These are phyloP conservation scores for Leptinotarsa defecta DNA, from an alignment of 1,140 invertebrate species.

Conservation along the genomic window DNA sequence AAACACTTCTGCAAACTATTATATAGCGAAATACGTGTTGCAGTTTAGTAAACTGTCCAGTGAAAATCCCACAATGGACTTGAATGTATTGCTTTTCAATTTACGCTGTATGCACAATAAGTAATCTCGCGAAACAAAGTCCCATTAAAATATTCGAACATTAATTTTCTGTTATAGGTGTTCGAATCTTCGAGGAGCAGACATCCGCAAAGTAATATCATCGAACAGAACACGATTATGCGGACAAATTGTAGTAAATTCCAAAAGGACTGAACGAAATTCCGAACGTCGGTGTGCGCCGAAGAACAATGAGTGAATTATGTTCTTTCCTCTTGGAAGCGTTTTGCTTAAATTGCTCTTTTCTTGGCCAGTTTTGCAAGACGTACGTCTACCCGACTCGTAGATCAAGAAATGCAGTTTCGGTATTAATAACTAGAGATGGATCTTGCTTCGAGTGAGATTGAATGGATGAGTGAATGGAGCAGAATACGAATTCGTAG, in stretches of 20 bases:
- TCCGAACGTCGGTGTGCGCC: not conserved
- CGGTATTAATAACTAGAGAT: not conserved
- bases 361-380: not conserved
- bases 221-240: conserved; percentile 6
- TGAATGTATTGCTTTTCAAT: too few species aligned
- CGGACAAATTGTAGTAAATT: conserved; percentile 8
- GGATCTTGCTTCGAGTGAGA: not conserved
- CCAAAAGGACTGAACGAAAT: not conserved
- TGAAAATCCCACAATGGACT: too few species aligned
- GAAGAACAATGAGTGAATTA: conserved; percentile 6
- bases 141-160: not conserved
- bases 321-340: not conserved
- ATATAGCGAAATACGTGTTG: too few species aligned
- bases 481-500: too few species aligned
- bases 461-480: not conserved
- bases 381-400: not conserved
- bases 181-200: not conserved
- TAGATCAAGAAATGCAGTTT: not conserved
- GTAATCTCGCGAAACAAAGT: too few species aligned
- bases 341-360: conserved; percentile 6
- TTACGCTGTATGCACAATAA: too few species aligned
- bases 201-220: conserved; percentile 1
- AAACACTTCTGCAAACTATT: too few species aligned
- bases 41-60: too few species aligned
- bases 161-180: not conserved